phyloP scores from a whole-genome alignment of 2,888 invertebrate species.

The Bombylius discolor region DNA sequence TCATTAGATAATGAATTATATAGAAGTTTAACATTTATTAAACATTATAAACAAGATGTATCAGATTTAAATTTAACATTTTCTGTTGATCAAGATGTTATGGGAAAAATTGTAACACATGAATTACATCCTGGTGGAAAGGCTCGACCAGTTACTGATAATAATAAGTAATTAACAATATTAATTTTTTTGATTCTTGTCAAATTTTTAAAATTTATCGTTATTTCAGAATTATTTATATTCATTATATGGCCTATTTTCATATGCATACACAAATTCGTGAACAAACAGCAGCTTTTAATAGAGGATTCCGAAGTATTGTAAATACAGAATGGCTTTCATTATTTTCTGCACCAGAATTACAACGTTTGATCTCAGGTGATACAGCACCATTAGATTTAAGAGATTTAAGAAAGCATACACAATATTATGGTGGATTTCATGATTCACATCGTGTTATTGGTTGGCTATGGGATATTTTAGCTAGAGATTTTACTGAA shows the following conservation, averaged over 20 bases:
- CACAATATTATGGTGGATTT: slow-evolving; percentile 98
- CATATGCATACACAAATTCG: slow-evolving; percentile 97
- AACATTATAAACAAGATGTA: slow-evolving; percentile 87
- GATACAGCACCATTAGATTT: slow-evolving; percentile 89
- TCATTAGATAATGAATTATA: slow-evolving; percentile 94
- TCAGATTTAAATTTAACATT: slow-evolving; percentile 90
- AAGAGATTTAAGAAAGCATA: slow-evolving; percentile 73
- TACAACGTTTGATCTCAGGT: slow-evolving; percentile 90
- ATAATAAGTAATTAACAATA: slow-evolving; percentile 63
- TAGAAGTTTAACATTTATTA: slow-evolving; percentile 88
- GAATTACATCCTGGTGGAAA: slow-evolving; percentile 93
- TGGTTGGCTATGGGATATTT: slow-evolving; percentile 97
- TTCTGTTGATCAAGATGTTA: slow-evolving; percentile 86
- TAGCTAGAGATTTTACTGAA: slow-evolving; percentile 87
- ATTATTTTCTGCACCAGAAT: slow-evolving; percentile 89
- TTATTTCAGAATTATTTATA: slow-evolving; percentile 79
- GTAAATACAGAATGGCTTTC: slow-evolving; percentile 91
- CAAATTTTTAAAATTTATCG: slow-evolving; percentile 15
- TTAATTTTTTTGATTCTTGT: slow-evolving; percentile 1
- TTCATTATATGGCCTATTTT: slow-evolving; percentile 97
- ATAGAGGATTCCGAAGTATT: slow-evolving; percentile 89
- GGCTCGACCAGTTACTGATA: slow-evolving; percentile 84
- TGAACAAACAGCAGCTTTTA: slow-evolving; percentile 93
- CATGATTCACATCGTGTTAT: slow-evolving; percentile 96
- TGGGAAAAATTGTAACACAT: slow-evolving; percentile 88